phyloP scores from a whole-genome alignment of 2,113 vertebrate species.

The Xenus cinereus region DNA sequence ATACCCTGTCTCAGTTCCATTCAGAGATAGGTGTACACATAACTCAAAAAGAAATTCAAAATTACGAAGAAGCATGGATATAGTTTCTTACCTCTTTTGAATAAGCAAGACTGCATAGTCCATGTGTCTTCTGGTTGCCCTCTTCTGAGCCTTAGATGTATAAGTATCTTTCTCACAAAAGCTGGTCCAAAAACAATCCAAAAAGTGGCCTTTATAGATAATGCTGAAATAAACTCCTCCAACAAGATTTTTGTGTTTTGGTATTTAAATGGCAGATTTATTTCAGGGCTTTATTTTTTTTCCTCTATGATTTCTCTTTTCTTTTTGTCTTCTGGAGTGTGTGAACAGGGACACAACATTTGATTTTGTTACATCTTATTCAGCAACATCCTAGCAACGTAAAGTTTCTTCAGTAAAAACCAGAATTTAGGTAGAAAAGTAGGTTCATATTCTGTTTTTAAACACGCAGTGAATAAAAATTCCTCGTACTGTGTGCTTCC shows the following conservation, averaged over 20 bases:
- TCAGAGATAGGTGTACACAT: not conserved
- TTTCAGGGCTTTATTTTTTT: not conserved
- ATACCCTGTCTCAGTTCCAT: not conserved
- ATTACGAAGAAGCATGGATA: not conserved
- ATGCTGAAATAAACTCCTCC: not conserved
- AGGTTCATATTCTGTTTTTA: not conserved
- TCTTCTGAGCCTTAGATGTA: not conserved
- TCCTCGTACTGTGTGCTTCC: not conserved
- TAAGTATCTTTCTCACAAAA: not conserved
- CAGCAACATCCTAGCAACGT: not conserved
- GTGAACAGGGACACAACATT: not conserved
- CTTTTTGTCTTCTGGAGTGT: not conserved
- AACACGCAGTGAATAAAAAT: not conserved
- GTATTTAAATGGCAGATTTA: not conserved
- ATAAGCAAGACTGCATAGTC: not conserved
- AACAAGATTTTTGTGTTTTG: not conserved
- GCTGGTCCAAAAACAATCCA: not conserved
- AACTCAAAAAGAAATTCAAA: not conserved
- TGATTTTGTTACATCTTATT: rapidly evolving
- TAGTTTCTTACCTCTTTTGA: not conserved
- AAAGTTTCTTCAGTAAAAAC: not conserved
- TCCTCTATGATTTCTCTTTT: not conserved
- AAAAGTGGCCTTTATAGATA: not conserved
- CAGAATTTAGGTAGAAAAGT: not conserved
- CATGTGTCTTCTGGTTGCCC: not conserved